Percentiles rank a stretch among this genome's conserved stretches.
These are phyloP conservation scores for Microplitis manilae DNA, from an alignment of 2,888 invertebrate genomes.

Conservation along the genomic window DNA sequence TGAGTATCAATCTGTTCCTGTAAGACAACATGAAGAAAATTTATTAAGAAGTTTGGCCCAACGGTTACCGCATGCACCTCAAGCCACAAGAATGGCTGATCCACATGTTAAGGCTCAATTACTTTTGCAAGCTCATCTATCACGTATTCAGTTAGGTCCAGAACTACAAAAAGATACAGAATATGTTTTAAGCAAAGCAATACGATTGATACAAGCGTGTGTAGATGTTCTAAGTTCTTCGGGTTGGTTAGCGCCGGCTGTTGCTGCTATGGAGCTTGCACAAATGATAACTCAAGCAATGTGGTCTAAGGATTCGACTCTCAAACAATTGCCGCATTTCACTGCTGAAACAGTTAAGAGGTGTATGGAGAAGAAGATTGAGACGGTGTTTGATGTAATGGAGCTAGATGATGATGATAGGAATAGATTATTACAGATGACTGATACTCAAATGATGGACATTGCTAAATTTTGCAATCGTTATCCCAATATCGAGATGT, in stretches of 20 bases:
- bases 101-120: slow-evolving; percentile 98
- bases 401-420: slow-evolving; percentile 94
- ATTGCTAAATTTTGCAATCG: slow-evolving; percentile 99
- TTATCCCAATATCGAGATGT: slow-evolving; percentile 98
- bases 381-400: slow-evolving; percentile 96
- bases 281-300: slow-evolving; percentile 99
- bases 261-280: slow-evolving; percentile 99
- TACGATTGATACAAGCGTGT: slow-evolving; percentile 93
- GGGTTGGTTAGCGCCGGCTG: slow-evolving; percentile 98
- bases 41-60: slow-evolving; percentile 80
- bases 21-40: slow-evolving; percentile 95
- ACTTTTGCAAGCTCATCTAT: slow-evolving; percentile 95
- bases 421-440: slow-evolving; percentile 83
- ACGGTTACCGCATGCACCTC: slow-evolving; percentile 77
- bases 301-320: slow-evolving; percentile 99
- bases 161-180: slow-evolving; percentile 98
- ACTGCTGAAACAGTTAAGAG: slow-evolving; percentile 89
- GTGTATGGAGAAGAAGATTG: slow-evolving; percentile 91
- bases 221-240: slow-evolving; percentile 95
- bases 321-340: slow-evolving; percentile 98
- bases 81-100: slow-evolving; percentile 77
- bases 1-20: slow-evolving; percentile 95
- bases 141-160: slow-evolving; percentile 93
- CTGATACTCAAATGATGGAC: slow-evolving; percentile 93
- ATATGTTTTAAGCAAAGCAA: slow-evolving; percentile 87